A percentile compares a stretch with the other conserved stretches of the same genome.
phyloP scores from a whole-genome alignment of 2,888 invertebrate species.

The Drosophila peninsularis region DNA sequence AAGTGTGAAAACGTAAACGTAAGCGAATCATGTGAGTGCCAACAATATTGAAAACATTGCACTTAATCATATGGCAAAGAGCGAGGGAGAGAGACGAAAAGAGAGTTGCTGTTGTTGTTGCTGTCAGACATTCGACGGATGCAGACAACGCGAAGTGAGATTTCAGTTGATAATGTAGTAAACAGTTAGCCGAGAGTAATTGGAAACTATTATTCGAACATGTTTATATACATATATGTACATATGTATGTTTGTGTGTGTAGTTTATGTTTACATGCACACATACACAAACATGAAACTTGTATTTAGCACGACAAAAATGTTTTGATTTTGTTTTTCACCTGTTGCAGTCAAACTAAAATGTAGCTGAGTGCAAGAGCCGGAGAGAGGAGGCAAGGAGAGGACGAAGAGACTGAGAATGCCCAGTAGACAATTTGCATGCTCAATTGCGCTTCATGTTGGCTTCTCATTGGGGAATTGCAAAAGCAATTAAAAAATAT shows the following conservation, averaged over 20 bases:
- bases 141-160: constrained; percentile 30
- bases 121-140: constrained; percentile 14
- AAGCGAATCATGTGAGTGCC: constrained; percentile 61
- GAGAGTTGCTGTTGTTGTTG: constrained; percentile 1
- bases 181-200: constrained; percentile 18
- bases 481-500: not conserved
- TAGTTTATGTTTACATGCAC: constrained; percentile 5
- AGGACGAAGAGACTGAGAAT: not conserved
- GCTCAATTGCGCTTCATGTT: not conserved
- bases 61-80: constrained; percentile 30
- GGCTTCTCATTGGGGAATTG: not conserved
- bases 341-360: constrained; percentile 42
- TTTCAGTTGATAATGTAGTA: constrained; percentile 10
- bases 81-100: not conserved
- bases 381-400: not conserved
- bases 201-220: constrained; percentile 21
- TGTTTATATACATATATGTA: not conserved
- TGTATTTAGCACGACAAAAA: constrained; percentile 32
- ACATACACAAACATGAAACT: constrained; percentile 14
- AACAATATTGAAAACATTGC: constrained; percentile 26
- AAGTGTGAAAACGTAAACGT: constrained; percentile 61
- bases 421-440: constrained; percentile 23
- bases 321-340: constrained; percentile 24
- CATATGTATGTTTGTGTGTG: constrained; percentile 2
- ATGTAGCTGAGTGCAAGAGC: not conserved